Conservation (phyloP, 1,140 invertebrate species). For the Polypedilum pembai region DNA sequence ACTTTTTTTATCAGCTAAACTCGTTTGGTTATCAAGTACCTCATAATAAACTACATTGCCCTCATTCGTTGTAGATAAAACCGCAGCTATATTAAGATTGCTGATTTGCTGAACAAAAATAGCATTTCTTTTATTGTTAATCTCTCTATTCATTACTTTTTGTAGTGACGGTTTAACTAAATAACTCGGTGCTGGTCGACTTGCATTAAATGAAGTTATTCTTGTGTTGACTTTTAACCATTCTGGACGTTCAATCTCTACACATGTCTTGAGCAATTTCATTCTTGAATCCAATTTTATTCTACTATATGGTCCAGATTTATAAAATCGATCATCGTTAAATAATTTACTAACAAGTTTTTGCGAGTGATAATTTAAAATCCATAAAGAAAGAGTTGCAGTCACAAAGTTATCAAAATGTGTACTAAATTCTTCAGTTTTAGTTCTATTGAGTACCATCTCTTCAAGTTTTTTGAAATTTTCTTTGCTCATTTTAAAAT, state of each 20-base stretch:
- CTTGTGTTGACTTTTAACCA: not conserved
- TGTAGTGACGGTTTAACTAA: not conserved
- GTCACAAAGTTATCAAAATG: not conserved
- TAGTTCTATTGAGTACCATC: not conserved
- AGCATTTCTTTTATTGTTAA: not conserved
- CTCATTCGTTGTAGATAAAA: not conserved
- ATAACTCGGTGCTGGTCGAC: not conserved
- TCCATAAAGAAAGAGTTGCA: not conserved
- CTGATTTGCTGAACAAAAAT: conserved; percentile 21
- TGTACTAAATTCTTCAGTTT: not conserved
- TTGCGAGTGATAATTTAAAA: not conserved
- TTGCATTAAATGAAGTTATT: not conserved
- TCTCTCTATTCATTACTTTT: not conserved
- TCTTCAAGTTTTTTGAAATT: not conserved
- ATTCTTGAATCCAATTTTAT: conserved; percentile 16
- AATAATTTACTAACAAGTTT: not conserved
- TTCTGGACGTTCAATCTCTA: not conserved
- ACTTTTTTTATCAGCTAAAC: not conserved
- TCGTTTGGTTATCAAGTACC: not conserved
- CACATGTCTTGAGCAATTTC: not conserved
- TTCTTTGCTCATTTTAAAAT: not conserved
- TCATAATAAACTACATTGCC: not conserved
- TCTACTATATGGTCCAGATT: not conserved
- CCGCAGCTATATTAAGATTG: not conserved
- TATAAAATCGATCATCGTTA: not conserved